Percentiles rank a stretch among this genome's conserved stretches.
These are phyloP conservation scores for Carcinoscorpius rotundicauda DNA, from an alignment of 1,140 invertebrate species.

Conservation along the genomic window DNA sequence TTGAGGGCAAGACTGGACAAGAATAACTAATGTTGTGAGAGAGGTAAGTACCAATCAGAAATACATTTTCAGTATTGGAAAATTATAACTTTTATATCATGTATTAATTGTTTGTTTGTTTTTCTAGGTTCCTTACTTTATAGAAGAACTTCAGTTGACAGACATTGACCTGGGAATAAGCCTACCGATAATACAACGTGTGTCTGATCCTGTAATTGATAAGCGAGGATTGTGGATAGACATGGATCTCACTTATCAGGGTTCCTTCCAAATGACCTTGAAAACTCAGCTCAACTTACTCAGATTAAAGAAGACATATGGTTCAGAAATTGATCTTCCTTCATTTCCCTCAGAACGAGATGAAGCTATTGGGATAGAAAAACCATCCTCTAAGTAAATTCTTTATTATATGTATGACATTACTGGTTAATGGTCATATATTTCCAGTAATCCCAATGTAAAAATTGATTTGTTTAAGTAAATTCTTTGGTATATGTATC, in stretches of 20 bases:
- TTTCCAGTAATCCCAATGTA: not conserved
- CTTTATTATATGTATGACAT: not conserved
- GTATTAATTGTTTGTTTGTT: not conserved
- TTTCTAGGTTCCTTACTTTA: slow-evolving; percentile 67
- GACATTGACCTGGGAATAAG: slow-evolving; percentile 61
- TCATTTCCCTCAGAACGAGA: slow-evolving; percentile 6
- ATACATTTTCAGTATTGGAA: too few relatives aligned
- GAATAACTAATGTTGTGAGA: too few relatives aligned
- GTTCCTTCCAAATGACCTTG: slow-evolving; percentile 75
- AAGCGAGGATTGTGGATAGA: slow-evolving; percentile 86
- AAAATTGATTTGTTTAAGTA: not conserved
- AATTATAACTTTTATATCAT: too few relatives aligned
- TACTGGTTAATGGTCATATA: not conserved
- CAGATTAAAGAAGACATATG: slow-evolving; percentile 47
- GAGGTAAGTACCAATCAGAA: too few relatives aligned
- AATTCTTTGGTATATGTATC: not conserved
- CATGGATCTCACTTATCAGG: slow-evolving; percentile 77
- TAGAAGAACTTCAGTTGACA: slow-evolving; percentile 65
- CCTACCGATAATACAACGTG: slow-evolving; percentile 59
- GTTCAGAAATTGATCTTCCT: slow-evolving; percentile 3
- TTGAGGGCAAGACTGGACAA: too few relatives aligned
- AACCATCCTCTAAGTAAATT: not conserved
- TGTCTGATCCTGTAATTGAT: slow-evolving; percentile 60
- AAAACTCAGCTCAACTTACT: slow-evolving; percentile 91
- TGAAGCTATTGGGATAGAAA: slow-evolving; percentile 7